A percentile compares a stretch with the other conserved stretches of the same genome.
phyloP scores from a whole-genome alignment of 2,888 invertebrate species.

The Spodoptera picta region DNA sequence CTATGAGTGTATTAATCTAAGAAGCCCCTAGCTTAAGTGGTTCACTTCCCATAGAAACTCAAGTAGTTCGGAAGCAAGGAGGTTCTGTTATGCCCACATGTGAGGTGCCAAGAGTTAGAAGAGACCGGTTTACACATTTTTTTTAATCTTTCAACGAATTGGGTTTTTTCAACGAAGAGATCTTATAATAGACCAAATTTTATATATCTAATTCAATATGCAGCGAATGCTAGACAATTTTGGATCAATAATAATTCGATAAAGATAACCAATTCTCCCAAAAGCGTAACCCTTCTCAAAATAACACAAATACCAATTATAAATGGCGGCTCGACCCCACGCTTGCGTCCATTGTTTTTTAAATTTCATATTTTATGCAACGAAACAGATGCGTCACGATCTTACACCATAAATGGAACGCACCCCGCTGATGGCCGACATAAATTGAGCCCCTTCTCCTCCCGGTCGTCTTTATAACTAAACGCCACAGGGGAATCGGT shows the following conservation, averaged over 20 bases:
- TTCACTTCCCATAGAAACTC: conserved; percentile 53
- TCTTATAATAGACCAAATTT: too few relatives aligned
- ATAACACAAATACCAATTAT: conserved; percentile 50
- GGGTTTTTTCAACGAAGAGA: too few relatives aligned
- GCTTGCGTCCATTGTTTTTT: conserved; percentile 70
- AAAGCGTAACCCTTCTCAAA: conserved; percentile 32
- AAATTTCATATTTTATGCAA: conserved; percentile 82
- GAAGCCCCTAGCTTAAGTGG: conserved; percentile 50
- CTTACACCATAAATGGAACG: conserved; percentile 80
- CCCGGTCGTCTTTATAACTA: conserved; percentile 65
- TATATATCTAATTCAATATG: not conserved
- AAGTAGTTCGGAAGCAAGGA: conserved; percentile 44
- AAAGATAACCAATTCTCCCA: conserved; percentile 10
- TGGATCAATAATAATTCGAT: not conserved
- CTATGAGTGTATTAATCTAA: conserved; percentile 54
- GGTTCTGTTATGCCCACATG: conserved; percentile 42
- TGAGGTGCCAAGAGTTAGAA: conserved; percentile 28
- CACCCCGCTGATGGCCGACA: conserved; percentile 73
- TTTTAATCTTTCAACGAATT: too few relatives aligned
- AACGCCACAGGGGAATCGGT: conserved; percentile 65
- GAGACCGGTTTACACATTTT: too few relatives aligned
- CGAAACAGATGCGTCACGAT: conserved; percentile 85
- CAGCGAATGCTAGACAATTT: not conserved
- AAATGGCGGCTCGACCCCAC: conserved; percentile 41
- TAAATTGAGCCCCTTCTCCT: conserved; percentile 66